Evolutionary conservation across 2,888 invertebrate species (phyloP).

Genomic region (Caradrina clavipalpis): DNA sequence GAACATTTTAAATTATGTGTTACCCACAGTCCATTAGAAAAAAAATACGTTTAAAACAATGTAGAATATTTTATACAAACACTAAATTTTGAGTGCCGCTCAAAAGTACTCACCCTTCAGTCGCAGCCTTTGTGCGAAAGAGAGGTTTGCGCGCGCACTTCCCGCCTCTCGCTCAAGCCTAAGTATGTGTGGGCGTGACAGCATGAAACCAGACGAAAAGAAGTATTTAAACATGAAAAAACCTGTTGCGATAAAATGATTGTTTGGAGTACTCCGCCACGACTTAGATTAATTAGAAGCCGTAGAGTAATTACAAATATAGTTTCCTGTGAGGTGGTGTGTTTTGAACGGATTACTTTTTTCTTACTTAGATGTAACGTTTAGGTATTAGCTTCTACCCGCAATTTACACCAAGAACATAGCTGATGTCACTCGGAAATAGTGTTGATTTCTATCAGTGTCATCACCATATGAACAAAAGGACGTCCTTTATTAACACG

Average conservation of each 20-base stretch:
- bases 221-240: background rate
- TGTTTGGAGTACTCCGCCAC: conserved; percentile 5
- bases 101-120: background rate
- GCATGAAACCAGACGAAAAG: background rate
- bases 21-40: too few species aligned
- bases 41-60: too few species aligned
- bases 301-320: background rate
- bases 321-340: background rate
- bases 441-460: too few species aligned
- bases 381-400: too few species aligned
- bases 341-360: background rate
- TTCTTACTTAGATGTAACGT: too few species aligned
- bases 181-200: background rate
- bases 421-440: too few species aligned
- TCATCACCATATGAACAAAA: too few species aligned
- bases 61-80: background rate
- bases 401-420: too few species aligned
- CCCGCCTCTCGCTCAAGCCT: background rate
- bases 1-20: too few species aligned
- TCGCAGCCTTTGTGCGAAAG: background rate
- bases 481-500: too few species aligned
- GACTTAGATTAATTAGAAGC: background rate
- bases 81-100: background rate
- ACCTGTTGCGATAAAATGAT: conserved; percentile 13
- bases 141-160: conserved; percentile 23